A percentile compares a stretch with the other conserved stretches of the same genome.
Evolutionary conservation across 2,797 vertebrate species (phyloP).

Genomic region (Enteromius anoplus): DNA sequence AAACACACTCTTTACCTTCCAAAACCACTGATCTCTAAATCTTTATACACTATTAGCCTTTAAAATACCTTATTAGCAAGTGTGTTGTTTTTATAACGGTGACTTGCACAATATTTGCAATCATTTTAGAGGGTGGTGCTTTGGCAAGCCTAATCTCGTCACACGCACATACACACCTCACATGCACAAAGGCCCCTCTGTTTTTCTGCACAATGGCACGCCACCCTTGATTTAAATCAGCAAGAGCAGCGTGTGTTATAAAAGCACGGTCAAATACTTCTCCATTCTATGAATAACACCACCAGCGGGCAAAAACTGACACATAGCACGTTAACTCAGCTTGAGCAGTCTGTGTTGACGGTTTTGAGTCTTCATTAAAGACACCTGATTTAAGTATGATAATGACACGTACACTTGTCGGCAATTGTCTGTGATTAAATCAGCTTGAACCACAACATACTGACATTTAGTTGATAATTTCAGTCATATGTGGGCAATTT

Average conservation of each 20-base stretch:
- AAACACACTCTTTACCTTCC: neutral
- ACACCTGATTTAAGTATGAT: neutral
- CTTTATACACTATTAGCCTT: neutral
- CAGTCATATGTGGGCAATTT: neutral
- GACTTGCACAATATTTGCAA: slow-evolving; percentile 20
- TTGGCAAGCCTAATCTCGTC: slow-evolving; percentile 13
- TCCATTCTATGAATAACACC: slow-evolving; percentile 43
- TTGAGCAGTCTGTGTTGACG: neutral
- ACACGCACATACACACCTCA: slow-evolving; percentile 29
- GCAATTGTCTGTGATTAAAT: neutral
- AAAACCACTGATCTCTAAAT: neutral
- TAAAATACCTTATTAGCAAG: neutral
- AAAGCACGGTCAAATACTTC: slow-evolving; percentile 57
- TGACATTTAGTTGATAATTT: neutral
- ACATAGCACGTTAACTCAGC: slow-evolving; percentile 27
- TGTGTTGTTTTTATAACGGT: neutral
- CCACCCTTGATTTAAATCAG: slow-evolving; percentile 46
- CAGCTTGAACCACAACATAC: neutral
- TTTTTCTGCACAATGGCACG: slow-evolving; percentile 46
- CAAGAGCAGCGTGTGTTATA: slow-evolving; percentile 57
- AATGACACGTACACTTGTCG: neutral
- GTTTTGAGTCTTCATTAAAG: slow-evolving; percentile 17
- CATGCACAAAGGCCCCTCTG: slow-evolving; percentile 36
- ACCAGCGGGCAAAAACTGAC: slow-evolving; percentile 29
- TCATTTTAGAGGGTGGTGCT: neutral